A percentile compares a stretch with the other conserved stretches of the same genome.
Evolutionary conservation across 2,113 vertebrate species (phyloP).

Genomic region (Steatornis caripensis): DNA sequence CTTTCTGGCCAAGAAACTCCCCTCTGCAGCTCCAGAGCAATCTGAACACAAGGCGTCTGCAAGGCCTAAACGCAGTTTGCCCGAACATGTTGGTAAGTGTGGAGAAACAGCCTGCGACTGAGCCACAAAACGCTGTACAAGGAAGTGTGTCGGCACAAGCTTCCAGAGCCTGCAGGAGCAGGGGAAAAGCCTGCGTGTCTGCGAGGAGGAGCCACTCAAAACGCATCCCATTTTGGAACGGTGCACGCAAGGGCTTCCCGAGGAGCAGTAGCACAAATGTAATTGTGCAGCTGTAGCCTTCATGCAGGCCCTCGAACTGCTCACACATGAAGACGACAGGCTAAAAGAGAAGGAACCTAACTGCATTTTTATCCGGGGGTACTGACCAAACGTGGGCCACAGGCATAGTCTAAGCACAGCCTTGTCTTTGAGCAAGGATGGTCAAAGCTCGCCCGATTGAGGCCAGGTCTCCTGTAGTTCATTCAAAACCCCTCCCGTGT

Average conservation of each 20-base stretch:
- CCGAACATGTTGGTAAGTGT: background rate
- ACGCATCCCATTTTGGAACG: background rate
- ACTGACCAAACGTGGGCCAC: background rate
- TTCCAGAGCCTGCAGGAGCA: background rate
- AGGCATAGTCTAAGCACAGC: background rate
- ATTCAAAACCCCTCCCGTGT: background rate
- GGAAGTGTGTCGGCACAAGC: background rate
- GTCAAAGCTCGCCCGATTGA: background rate
- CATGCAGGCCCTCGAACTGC: too few species aligned
- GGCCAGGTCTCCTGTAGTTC: background rate
- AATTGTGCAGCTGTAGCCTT: too few species aligned
- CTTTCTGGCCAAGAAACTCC: background rate
- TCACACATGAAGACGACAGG: too few species aligned
- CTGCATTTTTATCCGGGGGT: background rate
- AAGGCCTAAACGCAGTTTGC: background rate
- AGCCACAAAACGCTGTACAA: background rate
- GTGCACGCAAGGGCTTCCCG: background rate
- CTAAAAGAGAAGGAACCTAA: background rate
- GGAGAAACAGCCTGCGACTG: background rate
- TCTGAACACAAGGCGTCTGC: background rate
- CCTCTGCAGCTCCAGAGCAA: background rate
- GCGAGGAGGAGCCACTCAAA: background rate
- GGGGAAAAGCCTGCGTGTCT: accelerated
- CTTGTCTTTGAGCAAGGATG: background rate
- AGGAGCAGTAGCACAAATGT: too few species aligned